These are phyloP conservation scores for Megastigmus dorsalis DNA, from an alignment of 2,888 invertebrate species.

Conservation along the genomic window DNA sequence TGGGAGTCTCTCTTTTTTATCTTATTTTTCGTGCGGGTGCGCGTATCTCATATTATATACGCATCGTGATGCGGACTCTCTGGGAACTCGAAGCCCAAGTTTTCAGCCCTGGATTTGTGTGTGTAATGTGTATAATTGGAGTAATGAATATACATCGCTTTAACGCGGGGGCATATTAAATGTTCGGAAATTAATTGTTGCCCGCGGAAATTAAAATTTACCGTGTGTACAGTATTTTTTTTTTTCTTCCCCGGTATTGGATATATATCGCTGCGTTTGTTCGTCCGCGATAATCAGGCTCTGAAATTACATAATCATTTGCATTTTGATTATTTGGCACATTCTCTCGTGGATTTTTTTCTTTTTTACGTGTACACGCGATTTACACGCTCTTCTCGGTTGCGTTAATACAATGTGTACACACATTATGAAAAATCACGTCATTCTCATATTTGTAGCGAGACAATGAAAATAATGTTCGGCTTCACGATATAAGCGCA, in stretches of 20 bases:
- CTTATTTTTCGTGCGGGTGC: background rate
- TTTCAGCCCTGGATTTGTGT: background rate
- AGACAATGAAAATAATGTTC: no score
- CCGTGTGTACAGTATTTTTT: background rate
- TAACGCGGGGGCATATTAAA: background rate
- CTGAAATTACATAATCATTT: background rate
- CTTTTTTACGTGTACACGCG: background rate
- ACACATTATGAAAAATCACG: no score
- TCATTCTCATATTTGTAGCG: no score
- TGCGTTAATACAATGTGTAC: no score
- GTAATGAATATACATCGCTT: background rate
- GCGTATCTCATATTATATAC: no score
- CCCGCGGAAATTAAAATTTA: background rate
- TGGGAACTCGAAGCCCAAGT: background rate
- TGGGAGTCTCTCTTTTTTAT: conserved; percentile 7
- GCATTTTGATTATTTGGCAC: background rate
- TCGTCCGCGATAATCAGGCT: background rate
- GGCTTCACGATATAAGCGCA: no score
- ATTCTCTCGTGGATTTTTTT: background rate
- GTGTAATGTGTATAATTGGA: background rate
- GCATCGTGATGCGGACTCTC: conserved; percentile 4
- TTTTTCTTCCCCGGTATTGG: background rate
- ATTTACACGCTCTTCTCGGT: background rate
- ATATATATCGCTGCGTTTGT: no score
- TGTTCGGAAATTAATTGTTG: conserved; percentile 1